Base-by-base conservation (phyloP, 2,113 vertebrate genomes). In the Brachirus orientalis region DNA sequence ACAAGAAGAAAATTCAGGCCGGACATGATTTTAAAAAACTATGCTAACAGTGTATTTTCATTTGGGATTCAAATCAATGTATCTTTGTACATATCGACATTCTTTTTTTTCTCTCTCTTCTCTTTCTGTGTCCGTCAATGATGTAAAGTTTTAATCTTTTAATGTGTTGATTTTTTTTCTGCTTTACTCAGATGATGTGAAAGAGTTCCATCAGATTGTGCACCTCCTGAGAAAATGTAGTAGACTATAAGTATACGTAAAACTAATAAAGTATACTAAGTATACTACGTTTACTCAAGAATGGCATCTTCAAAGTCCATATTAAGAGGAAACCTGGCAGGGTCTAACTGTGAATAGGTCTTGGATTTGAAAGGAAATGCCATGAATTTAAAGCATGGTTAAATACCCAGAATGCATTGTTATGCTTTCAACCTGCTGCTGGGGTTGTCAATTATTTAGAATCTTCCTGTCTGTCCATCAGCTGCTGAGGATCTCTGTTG, bases 211-310 rank as follows among this genome's bases (percentile, higher is more conserved):
- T 40, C 18, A 16, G 8, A 18, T 67, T 45, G 77, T 82, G 80
- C 68, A 47, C 37, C 89, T 83, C 69, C 50, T 93, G 90, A 86
- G 81, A 63, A 93, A 93, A 93, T 93, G 92, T 94, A 93, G 93
- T 93, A 91, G 91, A 93, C 92, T 94, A 90, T 91, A 91, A 91
- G 92, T 94, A 92, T 93, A 94, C 92, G 58, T 93, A 20, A 73
- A 60, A 61, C 55, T 79, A 45, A 40, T 1, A 60, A 52, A 48
- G 93, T 93, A 94, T 93, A 94, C 93, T 94, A 94, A 93, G 93
- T 93, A 92, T 90, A 93, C 91, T 94, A 94, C 90, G 87, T 94
- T 94, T 93, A 92, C 91, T 91, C 79, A 91, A 86, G 91, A 79
- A 75, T 62, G 43, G 78, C 73, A 28, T 50, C 53, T 63, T 58